Evolutionary conservation across 2,113 vertebrate genomes (phyloP).

Genomic region (Gobiocypris rarus): DNA sequence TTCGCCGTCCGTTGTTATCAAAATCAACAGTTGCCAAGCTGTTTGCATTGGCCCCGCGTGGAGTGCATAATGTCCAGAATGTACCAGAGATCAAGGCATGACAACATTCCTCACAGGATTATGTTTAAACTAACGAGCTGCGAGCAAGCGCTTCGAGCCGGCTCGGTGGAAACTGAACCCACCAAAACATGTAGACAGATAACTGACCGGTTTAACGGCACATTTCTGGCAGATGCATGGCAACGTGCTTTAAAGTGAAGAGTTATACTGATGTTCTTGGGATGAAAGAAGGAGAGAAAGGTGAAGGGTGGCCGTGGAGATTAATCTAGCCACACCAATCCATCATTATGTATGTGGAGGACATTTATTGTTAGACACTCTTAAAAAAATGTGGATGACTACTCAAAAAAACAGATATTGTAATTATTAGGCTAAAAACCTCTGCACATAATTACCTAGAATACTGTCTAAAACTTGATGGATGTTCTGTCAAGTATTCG

Average conservation of each 20-base stretch:
- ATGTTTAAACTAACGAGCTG: slow-evolving; percentile 43
- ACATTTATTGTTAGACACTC: slow-evolving; percentile 18
- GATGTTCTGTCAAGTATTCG: too few species aligned
- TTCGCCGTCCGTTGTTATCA: slow-evolving; percentile 62
- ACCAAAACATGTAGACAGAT: slow-evolving; percentile 49
- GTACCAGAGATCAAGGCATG: slow-evolving; percentile 61
- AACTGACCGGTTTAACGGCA: slow-evolving; percentile 42
- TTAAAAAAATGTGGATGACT: too few species aligned
- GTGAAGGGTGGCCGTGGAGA: slow-evolving; percentile 31
- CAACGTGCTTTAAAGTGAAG: slow-evolving; percentile 46
- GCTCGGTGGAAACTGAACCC: slow-evolving; percentile 46
- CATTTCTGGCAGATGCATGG: slow-evolving; percentile 29
- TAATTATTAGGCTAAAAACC: too few species aligned
- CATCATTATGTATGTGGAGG: slow-evolving; percentile 45
- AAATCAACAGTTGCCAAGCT: slow-evolving; percentile 61
- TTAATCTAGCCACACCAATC: slow-evolving; percentile 26
- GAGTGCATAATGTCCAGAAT: slow-evolving; percentile 45
- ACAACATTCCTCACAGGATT: slow-evolving; percentile 60
- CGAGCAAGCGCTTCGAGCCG: slow-evolving; percentile 39
- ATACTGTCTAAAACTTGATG: too few species aligned
- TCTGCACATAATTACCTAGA: too few species aligned
- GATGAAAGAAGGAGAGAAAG: slow-evolving; percentile 44
- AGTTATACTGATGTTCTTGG: slow-evolving; percentile 42
- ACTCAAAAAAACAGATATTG: too few species aligned
- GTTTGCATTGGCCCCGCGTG: slow-evolving; percentile 65